Evolutionary conservation across 2,797 vertebrate genomes (phyloP).

Genomic region (Arctocebus calabarensis): DNA sequence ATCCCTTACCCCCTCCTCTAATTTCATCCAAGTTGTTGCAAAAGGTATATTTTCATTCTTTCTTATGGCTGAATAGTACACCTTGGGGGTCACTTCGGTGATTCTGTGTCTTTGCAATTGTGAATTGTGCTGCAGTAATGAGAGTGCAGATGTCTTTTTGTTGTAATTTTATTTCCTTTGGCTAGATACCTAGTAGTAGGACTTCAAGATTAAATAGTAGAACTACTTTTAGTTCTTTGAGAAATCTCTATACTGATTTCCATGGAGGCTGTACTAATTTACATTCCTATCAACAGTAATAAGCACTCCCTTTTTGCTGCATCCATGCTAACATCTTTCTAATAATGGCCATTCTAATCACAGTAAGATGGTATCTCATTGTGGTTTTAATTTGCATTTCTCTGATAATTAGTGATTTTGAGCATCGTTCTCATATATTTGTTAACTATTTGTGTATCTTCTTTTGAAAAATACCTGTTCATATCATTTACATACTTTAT

Average conservation of each 20-base stretch:
- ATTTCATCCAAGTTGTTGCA: background rate
- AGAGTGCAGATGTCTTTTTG: background rate
- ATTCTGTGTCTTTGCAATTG: background rate
- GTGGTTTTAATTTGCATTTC: background rate
- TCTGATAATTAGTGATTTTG: background rate
- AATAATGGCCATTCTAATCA: background rate
- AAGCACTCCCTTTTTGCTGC: background rate
- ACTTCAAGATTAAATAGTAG: background rate
- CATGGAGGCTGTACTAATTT: background rate
- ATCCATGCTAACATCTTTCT: background rate
- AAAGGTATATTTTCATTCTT: background rate
- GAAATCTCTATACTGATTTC: background rate
- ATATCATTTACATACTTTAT: background rate
- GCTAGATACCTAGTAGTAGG: background rate
- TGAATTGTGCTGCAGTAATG: background rate
- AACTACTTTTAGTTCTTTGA: background rate
- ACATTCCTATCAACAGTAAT: background rate
- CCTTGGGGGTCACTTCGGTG: background rate
- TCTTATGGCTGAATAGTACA: background rate
- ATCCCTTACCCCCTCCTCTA: background rate
- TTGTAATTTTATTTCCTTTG: background rate
- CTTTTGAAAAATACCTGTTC: background rate
- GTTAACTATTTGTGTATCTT: background rate
- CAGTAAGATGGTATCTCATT: background rate
- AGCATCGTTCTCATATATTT: background rate